Base-by-base conservation (phyloP, 2,113 vertebrate genomes). In the Sylvietta virens region DNA sequence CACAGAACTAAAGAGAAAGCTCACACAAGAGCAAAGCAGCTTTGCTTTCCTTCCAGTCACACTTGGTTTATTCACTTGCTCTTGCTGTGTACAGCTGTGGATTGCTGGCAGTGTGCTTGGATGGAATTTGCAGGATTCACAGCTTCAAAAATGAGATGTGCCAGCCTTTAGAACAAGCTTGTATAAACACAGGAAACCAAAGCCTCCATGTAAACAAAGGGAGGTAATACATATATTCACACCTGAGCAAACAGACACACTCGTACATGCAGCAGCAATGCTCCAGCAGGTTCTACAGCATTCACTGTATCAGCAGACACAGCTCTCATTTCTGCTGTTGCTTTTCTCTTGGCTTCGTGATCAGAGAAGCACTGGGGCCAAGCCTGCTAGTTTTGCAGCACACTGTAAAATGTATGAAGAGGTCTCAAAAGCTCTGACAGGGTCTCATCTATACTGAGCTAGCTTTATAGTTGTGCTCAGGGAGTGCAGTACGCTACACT, bases 81-180 rank as follows among this genome's bases (percentile, higher is more conserved):
- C 86, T 94, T 64, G 74, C 91, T 97, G 81, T 58, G 79, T 97
- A 86, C 90, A 95, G 91, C 92, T 95, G 93, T 53, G 76, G 92
- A 90, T 86, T 94, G 71, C 85, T 94, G 90, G 92, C 95, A 93
- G 40, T 30, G 45, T 70, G 69, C 77, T 93, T 86, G 66, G 87
- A 80, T 88, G 28, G 78, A 88, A 86, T 94, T 93, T 91, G 79
- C 89, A 79, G 91, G 88, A 95, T 95, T 94, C 88, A 56, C 74
- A 90, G 92, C 87, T 91, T 95, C 91, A 94, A 81, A 97, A 79
- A 94, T 47, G 81, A 81, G 67, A 81, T 44, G 22, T 89, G 78
- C 92, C 81, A 95, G 80, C 64, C 54, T 87, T 92, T 74, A 91
- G 81, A 96, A 50, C 88, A 81, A 78, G 92, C 90, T 90, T 86